These are phyloP conservation scores for Noctua janthina DNA, from an alignment of 2,888 invertebrate species.

Conservation along the genomic window DNA sequence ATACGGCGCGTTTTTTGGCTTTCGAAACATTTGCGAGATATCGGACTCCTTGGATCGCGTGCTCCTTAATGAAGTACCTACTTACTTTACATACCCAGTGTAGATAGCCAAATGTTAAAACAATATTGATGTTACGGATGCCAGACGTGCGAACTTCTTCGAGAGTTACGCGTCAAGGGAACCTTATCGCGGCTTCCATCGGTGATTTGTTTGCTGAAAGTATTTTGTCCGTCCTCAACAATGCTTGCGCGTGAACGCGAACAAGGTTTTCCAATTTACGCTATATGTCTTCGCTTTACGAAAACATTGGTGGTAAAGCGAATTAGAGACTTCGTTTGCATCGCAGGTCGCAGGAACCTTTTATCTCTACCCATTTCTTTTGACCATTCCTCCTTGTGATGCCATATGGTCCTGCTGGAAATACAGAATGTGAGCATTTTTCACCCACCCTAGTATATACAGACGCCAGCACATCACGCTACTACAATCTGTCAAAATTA, in stretches of 20 bases:
- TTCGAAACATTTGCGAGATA: conserved; percentile 84
- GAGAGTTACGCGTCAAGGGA: conserved; percentile 32
- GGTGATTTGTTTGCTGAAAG: conserved; percentile 57
- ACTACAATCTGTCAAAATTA: too few species aligned
- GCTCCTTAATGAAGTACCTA: conserved; percentile 70
- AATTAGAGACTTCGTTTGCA: neutral
- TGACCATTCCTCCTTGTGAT: neutral
- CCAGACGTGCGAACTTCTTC: conserved; percentile 30
- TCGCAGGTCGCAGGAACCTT: neutral
- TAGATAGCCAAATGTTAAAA: conserved; percentile 62
- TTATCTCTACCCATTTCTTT: neutral
- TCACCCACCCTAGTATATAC: neutral
- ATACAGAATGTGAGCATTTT: neutral
- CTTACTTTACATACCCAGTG: conserved; percentile 47
- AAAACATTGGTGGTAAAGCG: conserved; percentile 5
- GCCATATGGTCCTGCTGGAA: neutral
- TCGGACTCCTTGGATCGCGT: conserved; percentile 67
- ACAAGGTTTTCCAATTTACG: conserved; percentile 52
- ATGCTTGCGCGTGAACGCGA: conserved; percentile 6
- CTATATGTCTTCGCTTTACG: conserved; percentile 14
- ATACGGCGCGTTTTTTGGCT: conserved; percentile 83
- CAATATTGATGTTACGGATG: conserved; percentile 56
- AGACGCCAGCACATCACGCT: too few species aligned
- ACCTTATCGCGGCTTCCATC: conserved; percentile 47
- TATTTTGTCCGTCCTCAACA: conserved; percentile 32